Percentiles rank a stretch among this genome's conserved stretches.
phyloP scores from a whole-genome alignment of 2,888 invertebrate genomes.

The Diarsia mendica region DNA sequence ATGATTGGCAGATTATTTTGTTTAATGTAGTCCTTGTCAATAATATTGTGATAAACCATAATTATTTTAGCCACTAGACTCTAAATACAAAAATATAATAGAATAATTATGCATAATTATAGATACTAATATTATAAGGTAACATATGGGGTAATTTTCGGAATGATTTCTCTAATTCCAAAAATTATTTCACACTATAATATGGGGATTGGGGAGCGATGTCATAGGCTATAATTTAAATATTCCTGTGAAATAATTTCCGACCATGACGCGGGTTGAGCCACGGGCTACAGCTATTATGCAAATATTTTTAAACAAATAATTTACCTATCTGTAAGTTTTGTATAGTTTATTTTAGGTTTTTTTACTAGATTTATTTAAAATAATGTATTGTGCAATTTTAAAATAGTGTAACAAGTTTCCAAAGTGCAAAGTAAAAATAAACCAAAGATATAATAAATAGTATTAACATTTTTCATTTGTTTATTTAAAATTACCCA shows the following conservation, averaged over 20 bases:
- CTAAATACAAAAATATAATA: background rate
- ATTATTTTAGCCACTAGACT: constrained; percentile 25
- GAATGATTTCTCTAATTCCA: background rate
- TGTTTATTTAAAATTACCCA: constrained; percentile 15
- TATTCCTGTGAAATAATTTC: background rate
- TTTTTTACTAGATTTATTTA: constrained; percentile 21
- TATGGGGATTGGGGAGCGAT: too few relatives aligned
- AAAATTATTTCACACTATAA: background rate
- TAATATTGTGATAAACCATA: constrained; percentile 34
- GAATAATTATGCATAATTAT: background rate
- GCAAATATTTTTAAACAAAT: constrained; percentile 15
- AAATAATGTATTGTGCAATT: constrained; percentile 36
- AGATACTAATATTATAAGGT: background rate
- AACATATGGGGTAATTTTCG: background rate
- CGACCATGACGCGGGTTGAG: background rate
- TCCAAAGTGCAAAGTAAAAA: constrained; percentile 51
- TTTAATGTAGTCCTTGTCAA: constrained; percentile 23
- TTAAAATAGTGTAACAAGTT: constrained; percentile 1
- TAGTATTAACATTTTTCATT: background rate
- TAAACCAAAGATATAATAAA: constrained; percentile 49
- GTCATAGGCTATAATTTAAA: background rate
- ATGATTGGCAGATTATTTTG: background rate
- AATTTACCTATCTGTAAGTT: background rate
- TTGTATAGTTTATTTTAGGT: background rate
- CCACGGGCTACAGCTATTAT: background rate